Evolutionary conservation across 1,140 invertebrate genomes (phyloP).

Genomic region (Macrostomum lignano): DNA sequence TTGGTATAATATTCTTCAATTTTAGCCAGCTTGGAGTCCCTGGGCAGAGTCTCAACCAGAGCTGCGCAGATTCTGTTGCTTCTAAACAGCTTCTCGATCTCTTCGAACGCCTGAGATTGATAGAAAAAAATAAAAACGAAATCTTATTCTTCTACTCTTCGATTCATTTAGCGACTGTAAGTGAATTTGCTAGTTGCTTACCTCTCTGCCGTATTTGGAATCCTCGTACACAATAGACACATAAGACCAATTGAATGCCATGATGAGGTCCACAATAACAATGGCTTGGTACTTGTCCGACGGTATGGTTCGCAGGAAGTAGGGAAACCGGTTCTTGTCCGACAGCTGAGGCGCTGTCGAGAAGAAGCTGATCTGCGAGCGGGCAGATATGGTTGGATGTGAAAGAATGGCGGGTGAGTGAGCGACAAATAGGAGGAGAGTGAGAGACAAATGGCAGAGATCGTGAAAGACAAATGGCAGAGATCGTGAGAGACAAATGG

Average conservation of each 20-base stretch:
- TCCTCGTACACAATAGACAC: conserved; percentile 38
- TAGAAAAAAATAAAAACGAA: not conserved
- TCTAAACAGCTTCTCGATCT: conserved; percentile 47
- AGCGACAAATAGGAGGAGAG: no score
- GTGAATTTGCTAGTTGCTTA: not conserved
- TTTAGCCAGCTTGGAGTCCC: conserved; percentile 60
- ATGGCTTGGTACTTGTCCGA: conserved; percentile 45
- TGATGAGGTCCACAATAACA: conserved; percentile 39
- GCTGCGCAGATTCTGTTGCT: conserved; percentile 57
- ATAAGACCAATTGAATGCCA: conserved; percentile 45
- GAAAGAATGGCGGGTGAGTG: no score
- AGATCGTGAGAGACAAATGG: no score
- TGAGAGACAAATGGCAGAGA: no score
- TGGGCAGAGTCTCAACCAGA: conserved; percentile 62
- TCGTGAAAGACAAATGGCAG: no score
- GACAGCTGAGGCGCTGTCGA: conserved; percentile 43
- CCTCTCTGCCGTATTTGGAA: conserved; percentile 27
- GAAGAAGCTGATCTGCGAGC: conserved; percentile 41
- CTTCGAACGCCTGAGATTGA: conserved; percentile 49
- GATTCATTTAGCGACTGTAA: no score
- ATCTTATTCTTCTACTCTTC: no score
- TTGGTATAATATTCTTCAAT: conserved; percentile 53
- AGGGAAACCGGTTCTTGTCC: conserved; percentile 40
- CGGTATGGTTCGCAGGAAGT: conserved; percentile 46
- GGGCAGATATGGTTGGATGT: no score